Base-by-base conservation (phyloP, 1,140 invertebrate genomes). In the Neodiprion pinetum region DNA sequence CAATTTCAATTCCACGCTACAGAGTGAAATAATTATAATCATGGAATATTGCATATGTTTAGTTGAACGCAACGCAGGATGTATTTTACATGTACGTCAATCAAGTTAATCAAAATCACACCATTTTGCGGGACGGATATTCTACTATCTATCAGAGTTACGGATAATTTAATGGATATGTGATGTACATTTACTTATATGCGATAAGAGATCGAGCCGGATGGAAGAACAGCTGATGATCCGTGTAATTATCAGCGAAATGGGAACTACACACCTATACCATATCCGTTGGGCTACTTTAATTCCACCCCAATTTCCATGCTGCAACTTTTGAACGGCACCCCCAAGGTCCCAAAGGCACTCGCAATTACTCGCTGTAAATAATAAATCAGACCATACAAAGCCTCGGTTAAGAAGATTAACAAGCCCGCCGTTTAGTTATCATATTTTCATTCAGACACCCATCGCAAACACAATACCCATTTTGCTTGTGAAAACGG, bases 371-470 rank as follows among this genome's bases (percentile, higher is more conserved):
- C 53, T 61, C 53, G 53, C n/a, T 61, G 53, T 61, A 14, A 61
- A 61, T 61, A 61, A 61, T 61, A 9, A 61, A 61, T 61, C 53
- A 61, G n/a, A 61, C 53, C 53, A 17, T 17, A 61, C n/a, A 17
- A 61, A 61, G n/a, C 53, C 53, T 61, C 53, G 53, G 53, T 61
- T 61, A 61, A 61, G 53, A 61, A 61, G 11, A 61, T 61, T 61
- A 14, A 61, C 53, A 8, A 61, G 7, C 53, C 53, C 53, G 53
- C n/a, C 11, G 53, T 61, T 14, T 17, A 61, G 53, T 61, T 0
- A 61, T 61, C 53, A 61, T 40, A 40, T 40, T 40, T 61, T 61
- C 53, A 61, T 40, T 40, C 28, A 40, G 28, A 40, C 28, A 40
- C 28, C 28, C 28, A 40, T 40, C 28, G 28, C 28, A 40, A 40